Conservation (phyloP, 2,113 vertebrate species). For the Microcebus tavaratra region DNA sequence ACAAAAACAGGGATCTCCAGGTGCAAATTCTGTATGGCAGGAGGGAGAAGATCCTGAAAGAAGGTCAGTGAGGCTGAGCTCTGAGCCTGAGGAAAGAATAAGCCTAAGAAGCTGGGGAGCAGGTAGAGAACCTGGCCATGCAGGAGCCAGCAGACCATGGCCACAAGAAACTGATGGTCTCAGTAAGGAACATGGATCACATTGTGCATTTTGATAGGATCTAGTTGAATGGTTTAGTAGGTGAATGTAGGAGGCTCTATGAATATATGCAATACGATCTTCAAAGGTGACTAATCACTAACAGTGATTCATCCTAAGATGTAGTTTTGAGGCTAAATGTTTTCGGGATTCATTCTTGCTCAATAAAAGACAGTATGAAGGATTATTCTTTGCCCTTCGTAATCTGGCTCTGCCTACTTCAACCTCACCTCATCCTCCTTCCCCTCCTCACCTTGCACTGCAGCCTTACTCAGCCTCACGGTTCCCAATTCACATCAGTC, state of each 20-base stretch:
- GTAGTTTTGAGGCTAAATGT: not conserved
- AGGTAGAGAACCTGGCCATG: not conserved
- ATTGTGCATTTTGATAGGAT: not conserved
- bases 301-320: not conserved
- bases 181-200: fast-evolving
- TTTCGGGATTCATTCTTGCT: not conserved
- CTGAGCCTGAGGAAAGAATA: not conserved
- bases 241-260: not conserved
- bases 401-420: not conserved
- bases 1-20: not conserved
- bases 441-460: not conserved
- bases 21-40: not conserved
- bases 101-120: not conserved
- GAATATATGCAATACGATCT: not conserved
- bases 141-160: not conserved
- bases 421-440: too few relatives aligned
- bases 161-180: not conserved
- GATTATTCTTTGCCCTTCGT: not conserved
- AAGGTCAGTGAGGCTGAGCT: not conserved
- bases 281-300: not conserved
- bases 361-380: not conserved
- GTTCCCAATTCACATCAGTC: not conserved
- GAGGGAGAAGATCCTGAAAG: not conserved
- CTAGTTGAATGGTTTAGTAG: not conserved
- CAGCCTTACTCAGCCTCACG: fast-evolving